phyloP scores from a whole-genome alignment of 30 jellyfish, hydroid and myxozoan genomes.

The Phacellophora camtschatica region DNA sequence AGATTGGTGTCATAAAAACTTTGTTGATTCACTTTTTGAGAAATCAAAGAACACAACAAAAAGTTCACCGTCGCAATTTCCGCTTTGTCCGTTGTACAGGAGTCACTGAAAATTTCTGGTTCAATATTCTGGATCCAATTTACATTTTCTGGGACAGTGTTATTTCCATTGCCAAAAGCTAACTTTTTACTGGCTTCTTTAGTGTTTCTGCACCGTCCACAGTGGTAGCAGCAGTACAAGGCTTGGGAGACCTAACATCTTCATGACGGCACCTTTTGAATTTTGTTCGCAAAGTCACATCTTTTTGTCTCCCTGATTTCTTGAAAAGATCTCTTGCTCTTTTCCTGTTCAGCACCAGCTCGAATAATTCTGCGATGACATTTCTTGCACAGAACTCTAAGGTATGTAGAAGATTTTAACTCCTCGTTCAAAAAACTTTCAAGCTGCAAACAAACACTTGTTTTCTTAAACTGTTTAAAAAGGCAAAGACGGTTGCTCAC shows the following conservation, averaged over 20 bases:
- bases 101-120: conserved; percentile 14
- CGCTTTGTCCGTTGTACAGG: conserved; percentile 22
- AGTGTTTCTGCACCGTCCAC: conserved; percentile 1
- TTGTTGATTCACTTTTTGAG: neutral
- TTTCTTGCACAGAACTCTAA: conserved; percentile 21
- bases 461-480: conserved; percentile 16
- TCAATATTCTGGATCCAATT: conserved; percentile 21
- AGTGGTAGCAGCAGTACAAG: neutral
- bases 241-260: conserved; percentile 10
- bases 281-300: conserved; percentile 9
- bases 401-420: conserved; percentile 4
- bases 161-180: conserved; percentile 4
- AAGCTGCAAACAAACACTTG: conserved; percentile 48
- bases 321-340: conserved; percentile 34
- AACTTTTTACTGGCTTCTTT: conserved; percentile 15
- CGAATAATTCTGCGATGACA: conserved; percentile 8
- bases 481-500: conserved; percentile 42
- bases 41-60: neutral
- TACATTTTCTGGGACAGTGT: conserved; percentile 8
- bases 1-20: too few relatives aligned
- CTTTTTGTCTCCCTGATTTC: conserved; percentile 35
- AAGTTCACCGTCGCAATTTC: conserved; percentile 5
- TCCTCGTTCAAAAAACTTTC: conserved; percentile 33
- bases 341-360: conserved; percentile 42
- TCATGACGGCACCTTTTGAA: conserved; percentile 4